phyloP scores from a whole-genome alignment of 2,888 invertebrate species.

The Leuctra nigra region DNA sequence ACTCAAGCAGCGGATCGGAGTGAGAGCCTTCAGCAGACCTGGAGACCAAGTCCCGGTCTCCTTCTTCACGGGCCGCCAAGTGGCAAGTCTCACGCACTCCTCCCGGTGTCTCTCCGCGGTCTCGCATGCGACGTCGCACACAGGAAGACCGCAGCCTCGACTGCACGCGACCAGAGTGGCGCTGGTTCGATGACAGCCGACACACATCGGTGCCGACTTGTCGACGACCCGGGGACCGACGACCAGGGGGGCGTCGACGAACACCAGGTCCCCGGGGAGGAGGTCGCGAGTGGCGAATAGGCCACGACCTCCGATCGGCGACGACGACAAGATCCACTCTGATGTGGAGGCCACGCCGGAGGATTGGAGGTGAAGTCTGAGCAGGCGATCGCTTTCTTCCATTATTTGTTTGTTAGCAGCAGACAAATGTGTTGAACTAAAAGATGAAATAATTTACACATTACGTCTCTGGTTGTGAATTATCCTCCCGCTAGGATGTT shows the following conservation, averaged over 20 bases:
- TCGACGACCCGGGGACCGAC: slow-evolving; percentile 58
- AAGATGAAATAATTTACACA: too few relatives aligned
- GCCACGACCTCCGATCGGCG: slow-evolving; percentile 61
- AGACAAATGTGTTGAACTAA: too few relatives aligned
- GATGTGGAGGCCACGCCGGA: not conserved
- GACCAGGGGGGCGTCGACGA: slow-evolving; percentile 61
- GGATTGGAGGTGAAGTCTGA: not conserved
- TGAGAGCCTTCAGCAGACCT: slow-evolving; percentile 40
- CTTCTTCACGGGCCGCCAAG: not conserved
- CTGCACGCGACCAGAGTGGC: slow-evolving; percentile 18
- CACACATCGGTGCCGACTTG: slow-evolving; percentile 51
- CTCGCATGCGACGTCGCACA: slow-evolving; percentile 61
- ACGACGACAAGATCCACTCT: slow-evolving; percentile 54
- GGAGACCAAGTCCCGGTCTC: slow-evolving; percentile 35
- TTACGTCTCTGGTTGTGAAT: too few relatives aligned
- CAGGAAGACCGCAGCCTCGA: slow-evolving; percentile 55
- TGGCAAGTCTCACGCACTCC: slow-evolving; percentile 49
- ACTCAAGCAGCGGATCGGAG: slow-evolving; percentile 42
- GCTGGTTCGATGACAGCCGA: slow-evolving; percentile 41
- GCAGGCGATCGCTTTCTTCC: not conserved
- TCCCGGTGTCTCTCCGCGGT: slow-evolving; percentile 48
- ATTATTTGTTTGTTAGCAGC: not conserved
- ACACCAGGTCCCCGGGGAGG: slow-evolving; percentile 59
- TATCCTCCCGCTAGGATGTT: too few relatives aligned
- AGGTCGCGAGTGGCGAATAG: slow-evolving; percentile 62